phyloP scores from a whole-genome alignment of 1,140 invertebrate genomes.

The Adoxophyes honmai region DNA sequence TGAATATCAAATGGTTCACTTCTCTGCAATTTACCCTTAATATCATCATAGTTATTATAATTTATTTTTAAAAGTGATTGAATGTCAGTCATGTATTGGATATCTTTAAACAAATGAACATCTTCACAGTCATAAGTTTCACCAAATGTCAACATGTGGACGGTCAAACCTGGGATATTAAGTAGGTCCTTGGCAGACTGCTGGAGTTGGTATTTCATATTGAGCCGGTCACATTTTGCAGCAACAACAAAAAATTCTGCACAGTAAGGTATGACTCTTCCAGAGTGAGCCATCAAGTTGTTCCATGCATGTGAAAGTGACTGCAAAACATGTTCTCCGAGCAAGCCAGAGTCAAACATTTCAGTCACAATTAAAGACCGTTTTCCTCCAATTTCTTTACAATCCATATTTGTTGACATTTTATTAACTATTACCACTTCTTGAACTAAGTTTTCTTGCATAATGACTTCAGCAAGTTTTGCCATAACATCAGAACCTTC shows the following conservation, averaged over 20 bases:
- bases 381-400: conserved; percentile 78
- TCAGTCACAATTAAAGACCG: conserved; percentile 85
- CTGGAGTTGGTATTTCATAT: conserved; percentile 63
- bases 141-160: conserved; percentile 40
- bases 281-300: conserved; percentile 73
- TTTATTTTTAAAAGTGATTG: conserved; percentile 79
- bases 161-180: conserved; percentile 55
- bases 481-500: conserved; percentile 82
- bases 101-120: conserved; percentile 76
- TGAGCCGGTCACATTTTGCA: conserved; percentile 71
- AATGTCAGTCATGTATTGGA: conserved; percentile 80
- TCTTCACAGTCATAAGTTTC: conserved; percentile 85
- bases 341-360: conserved; percentile 87
- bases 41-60: conserved; percentile 80
- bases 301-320: conserved; percentile 84
- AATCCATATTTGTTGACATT: conserved; percentile 61
- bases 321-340: conserved; percentile 85
- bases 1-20: conserved; percentile 56
- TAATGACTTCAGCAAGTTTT: conserved; percentile 78
- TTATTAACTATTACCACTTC: conserved; percentile 50
- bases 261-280: conserved; percentile 79
- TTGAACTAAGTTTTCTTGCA: conserved; percentile 71
- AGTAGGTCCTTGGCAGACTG: conserved; percentile 51
- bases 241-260: conserved; percentile 82
- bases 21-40: conserved; percentile 64